Base-by-base conservation (phyloP, 2,888 invertebrate species). In the Zonitis immaculata region DNA sequence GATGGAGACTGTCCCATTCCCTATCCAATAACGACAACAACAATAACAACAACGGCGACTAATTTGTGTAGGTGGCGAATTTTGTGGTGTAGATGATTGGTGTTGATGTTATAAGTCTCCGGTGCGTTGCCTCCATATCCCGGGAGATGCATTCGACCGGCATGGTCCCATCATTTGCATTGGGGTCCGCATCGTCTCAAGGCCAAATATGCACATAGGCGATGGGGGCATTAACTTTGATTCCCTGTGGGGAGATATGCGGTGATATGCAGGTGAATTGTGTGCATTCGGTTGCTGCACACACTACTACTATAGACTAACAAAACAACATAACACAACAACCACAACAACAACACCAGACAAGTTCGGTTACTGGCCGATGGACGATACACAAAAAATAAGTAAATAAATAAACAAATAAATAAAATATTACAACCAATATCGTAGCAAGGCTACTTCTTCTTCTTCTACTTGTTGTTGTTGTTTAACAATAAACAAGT, bases 151-250 rank as follows among this genome's bases (percentile, higher is more conserved):
- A 66, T 58, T 64, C 62, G 59, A 63, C 57, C 63, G 64, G n/a
- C 62, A 59, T 62, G 61, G 63, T 53, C 64, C 62, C 64, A 58
- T 62, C 62, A 65, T 66, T 66, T 66, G 66, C 66, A 66, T 66
- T 62, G 65, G 65, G 64, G 65, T 62, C 62, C 35, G 35, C 35
- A 18, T 35, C 35, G 66, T 66, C 66, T 66, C 66, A 66, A 66
- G 66, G 66, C 64, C 65, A 66, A 59, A 54, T 57, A 58, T 52
- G 39, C 56, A 39, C 45, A 44, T 35, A 5, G 59, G 51, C 50
- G 49, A 47, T 47, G 52, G 58, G 60, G 60, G 56, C 58, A 58
- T 58, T 58, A 54, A 58, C 58, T 52, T 48, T 44, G 44, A 44
- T 43, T 52, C 56, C 60, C 58, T 46, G 47, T 49, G 20, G 57